phyloP scores from a whole-genome alignment of 2,797 vertebrate species.

The Loriculus beryllinus region DNA sequence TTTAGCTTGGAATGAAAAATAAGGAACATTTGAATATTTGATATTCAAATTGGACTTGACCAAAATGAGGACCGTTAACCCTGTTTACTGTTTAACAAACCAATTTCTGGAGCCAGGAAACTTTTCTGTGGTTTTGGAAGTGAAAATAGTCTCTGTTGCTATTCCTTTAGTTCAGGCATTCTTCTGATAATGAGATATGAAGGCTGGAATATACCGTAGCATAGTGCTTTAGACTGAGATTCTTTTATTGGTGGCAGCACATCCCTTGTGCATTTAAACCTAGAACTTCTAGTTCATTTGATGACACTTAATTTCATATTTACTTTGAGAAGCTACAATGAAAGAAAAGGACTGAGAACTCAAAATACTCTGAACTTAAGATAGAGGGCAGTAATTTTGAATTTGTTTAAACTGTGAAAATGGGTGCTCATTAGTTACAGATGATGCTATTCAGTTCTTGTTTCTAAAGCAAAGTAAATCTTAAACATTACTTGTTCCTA shows the following conservation, averaged over 20 bases:
- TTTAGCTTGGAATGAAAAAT: background rate
- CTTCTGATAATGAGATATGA: background rate
- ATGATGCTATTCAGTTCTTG: background rate
- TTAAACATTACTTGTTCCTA: background rate
- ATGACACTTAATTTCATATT: background rate
- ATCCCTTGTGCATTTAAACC: background rate
- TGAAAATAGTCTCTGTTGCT: background rate
- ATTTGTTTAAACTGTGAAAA: background rate
- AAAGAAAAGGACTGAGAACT: background rate
- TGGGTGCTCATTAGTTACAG: rapidly evolving
- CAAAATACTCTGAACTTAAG: background rate
- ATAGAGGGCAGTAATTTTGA: background rate
- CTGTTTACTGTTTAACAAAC: background rate
- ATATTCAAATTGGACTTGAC: background rate
- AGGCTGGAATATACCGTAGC: background rate
- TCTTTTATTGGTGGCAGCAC: background rate
- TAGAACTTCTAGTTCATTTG: background rate
- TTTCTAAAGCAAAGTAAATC: background rate
- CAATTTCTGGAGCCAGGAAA: background rate
- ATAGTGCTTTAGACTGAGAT: background rate
- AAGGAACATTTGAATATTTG: background rate
- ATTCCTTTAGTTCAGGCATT: background rate
- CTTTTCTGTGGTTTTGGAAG: background rate
- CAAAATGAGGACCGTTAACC: background rate
- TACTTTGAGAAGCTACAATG: background rate